Percentiles rank a stretch among this genome's conserved stretches.
Conservation (phyloP, 2,888 invertebrate species). For the Dicycla oo region DNA sequence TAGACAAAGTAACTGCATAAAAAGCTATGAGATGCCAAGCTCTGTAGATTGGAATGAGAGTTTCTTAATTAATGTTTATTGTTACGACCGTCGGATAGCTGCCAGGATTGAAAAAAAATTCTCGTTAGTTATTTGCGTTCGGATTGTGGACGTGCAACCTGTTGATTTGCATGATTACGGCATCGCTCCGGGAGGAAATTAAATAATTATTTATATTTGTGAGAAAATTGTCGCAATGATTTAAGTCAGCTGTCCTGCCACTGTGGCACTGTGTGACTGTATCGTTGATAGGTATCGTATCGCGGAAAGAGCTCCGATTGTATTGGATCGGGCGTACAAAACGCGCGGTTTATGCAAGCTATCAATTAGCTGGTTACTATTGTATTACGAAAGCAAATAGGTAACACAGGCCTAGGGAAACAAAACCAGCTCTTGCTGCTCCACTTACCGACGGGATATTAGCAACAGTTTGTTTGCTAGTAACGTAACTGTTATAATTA, state of each 20-base stretch:
- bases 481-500: conserved; percentile 71
- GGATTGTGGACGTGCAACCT: conserved; percentile 21
- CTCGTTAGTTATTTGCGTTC: conserved; percentile 20
- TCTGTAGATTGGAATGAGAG: neutral
- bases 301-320: conserved; percentile 82
- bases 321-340: conserved; percentile 75
- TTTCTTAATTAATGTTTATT: conserved; percentile 7
- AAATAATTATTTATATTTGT: conserved; percentile 60
- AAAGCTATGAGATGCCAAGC: conserved; percentile 2
- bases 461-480: conserved; percentile 69
- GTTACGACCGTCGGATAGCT: neutral
- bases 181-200: conserved; percentile 47
- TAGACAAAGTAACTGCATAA: conserved; percentile 5
- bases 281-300: conserved; percentile 73
- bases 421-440: conserved; percentile 74
- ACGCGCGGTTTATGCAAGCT: conserved; percentile 85
- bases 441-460: conserved; percentile 75
- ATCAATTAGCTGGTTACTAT: conserved; percentile 86
- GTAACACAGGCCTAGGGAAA: conserved; percentile 76
- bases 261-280: conserved; percentile 62
- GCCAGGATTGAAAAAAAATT: conserved; percentile 3
- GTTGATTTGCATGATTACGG: conserved; percentile 52
- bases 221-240: conserved; percentile 62
- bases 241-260: conserved; percentile 56
- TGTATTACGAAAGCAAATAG: conserved; percentile 81